Evolutionary conservation across 2,888 invertebrate species (phyloP).

Genomic region (Epirrhoe alternata): DNA sequence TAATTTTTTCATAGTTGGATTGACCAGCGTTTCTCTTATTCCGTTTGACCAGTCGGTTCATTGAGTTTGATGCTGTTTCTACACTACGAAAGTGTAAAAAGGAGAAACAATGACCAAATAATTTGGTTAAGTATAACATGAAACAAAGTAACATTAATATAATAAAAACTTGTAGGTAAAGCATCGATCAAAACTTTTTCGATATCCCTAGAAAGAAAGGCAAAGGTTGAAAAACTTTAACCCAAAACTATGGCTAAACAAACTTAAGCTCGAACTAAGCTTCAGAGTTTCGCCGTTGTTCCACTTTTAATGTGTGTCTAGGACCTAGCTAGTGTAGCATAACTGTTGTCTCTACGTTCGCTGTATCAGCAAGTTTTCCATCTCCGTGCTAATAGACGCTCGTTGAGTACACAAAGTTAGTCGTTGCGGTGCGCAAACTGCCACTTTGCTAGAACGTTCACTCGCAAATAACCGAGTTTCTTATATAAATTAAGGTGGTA

Average conservation of each 20-base stretch:
- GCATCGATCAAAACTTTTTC: neutral
- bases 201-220: neutral
- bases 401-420: constrained; percentile 25
- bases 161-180: neutral
- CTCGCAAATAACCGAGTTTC: constrained; percentile 15
- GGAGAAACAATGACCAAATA: no score
- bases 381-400: constrained; percentile 34
- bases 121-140: no score
- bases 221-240: constrained; percentile 1
- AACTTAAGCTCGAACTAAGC: constrained; percentile 5
- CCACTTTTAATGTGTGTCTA: constrained; percentile 10
- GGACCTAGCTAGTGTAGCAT: constrained; percentile 3
- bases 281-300: constrained; percentile 14
- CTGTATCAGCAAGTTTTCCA: constrained; percentile 30
- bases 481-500: constrained; percentile 9
- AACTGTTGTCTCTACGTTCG: constrained; percentile 14
- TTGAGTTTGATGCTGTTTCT: no score
- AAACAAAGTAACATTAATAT: no score
- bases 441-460: constrained; percentile 18
- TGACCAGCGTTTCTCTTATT: no score
- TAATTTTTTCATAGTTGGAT: no score
- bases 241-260: constrained; percentile 7
- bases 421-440: constrained; percentile 18
- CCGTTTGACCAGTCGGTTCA: no score
- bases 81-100: no score